Evolutionary conservation across 2,888 invertebrate species (phyloP), one percentile per base, ranked within the genome.

Genomic region (Nomada ruficornis): DNA sequence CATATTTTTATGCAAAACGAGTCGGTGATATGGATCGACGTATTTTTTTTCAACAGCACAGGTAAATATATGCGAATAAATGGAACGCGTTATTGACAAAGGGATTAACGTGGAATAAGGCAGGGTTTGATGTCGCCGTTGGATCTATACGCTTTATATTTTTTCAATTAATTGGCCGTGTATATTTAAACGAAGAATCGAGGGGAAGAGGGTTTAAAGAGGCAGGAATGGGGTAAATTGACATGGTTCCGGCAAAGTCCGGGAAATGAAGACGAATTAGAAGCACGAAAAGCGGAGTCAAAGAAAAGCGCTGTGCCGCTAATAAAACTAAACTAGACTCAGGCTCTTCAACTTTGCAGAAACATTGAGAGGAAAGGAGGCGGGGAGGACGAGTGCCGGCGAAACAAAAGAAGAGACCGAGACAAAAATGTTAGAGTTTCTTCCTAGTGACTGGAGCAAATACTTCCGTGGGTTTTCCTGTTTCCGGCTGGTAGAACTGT

Each of bases 321-420:
- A 85, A 83, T 87, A 87, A 86, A 86, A 80, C 78, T 63, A 77
- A 80, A 71, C 76, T 70, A 52, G 52, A 81, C 52, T 68, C 64
- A 65, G 70, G 65, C 69, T 57, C n/a, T 26, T 57, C 60, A 68
- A 78, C 72, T 87, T 82, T 64, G 26, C 68, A 77, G 70, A 52
- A 75, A 79, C 57, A 67, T 62, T 62, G 65, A 54, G 44, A n/a
- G 29, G n/a, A 20, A 29, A 18, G n/a, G 42, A 29, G 23, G 36
- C n/a, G 23, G 42, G 26, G 52, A 52, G 55, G 63, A 5, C 15
- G 23, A 76, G 59, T 60, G 60, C 26, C 29, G 20, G 63, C 57
- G 71, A 44, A 71, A 80, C 72, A 72, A 69, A 79, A 60, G 64
- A 60, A 47, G 70, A 55, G 67, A 77, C 50, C 47, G 47, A 54